Evolutionary conservation across 2,888 invertebrate species (phyloP).

Genomic region (Diadegma fenestrale): DNA sequence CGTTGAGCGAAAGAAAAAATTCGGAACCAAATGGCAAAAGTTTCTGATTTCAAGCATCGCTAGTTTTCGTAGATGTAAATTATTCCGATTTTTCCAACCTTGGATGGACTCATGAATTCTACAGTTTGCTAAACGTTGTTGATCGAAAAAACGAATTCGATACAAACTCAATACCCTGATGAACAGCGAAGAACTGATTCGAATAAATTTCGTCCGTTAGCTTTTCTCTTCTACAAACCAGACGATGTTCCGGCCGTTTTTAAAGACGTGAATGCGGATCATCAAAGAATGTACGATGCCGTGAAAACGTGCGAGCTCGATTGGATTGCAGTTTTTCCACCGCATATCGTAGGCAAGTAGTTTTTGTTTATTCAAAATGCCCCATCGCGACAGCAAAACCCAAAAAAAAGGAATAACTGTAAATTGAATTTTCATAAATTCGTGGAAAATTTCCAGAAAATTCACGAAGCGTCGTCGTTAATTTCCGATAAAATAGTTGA

Average conservation of each 20-base stretch:
- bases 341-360: constrained; percentile 90
- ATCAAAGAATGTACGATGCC: constrained; percentile 90
- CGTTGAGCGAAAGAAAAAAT: neutral
- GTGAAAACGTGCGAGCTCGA: constrained; percentile 89
- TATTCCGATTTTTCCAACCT: too few species aligned
- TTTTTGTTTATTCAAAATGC: neutral
- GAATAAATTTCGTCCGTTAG: constrained; percentile 80
- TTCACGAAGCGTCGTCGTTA: neutral
- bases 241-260: constrained; percentile 92
- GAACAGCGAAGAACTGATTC: neutral
- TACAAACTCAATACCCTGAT: neutral
- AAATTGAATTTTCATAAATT: neutral
- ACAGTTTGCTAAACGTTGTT: neutral
- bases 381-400: neutral
- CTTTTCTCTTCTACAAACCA: constrained; percentile 91
- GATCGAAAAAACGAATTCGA: neutral
- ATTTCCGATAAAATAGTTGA: neutral
- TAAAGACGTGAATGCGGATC: constrained; percentile 90
- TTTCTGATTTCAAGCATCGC: too few species aligned
- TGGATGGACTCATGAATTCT: too few species aligned
- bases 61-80: too few species aligned
- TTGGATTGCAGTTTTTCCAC: constrained; percentile 92
- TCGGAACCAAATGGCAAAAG: too few species aligned
- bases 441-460: neutral
- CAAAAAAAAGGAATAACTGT: neutral